Evolutionary conservation across 2,888 invertebrate genomes (phyloP).

Genomic region (Malacosoma neustria): DNA sequence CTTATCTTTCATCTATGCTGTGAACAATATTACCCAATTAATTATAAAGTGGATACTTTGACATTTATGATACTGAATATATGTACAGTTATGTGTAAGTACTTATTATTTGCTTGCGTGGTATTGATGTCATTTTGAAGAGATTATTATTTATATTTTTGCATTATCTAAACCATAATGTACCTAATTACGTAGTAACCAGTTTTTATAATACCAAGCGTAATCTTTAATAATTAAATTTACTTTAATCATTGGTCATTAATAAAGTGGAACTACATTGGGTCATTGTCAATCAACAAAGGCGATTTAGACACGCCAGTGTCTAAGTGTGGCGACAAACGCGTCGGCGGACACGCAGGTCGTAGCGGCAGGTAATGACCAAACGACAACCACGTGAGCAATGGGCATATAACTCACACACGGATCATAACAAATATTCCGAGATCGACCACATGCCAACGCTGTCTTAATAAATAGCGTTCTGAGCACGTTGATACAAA

Average conservation of each 20-base stretch:
- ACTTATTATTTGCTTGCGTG: too few relatives aligned
- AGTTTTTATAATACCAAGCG: too few relatives aligned
- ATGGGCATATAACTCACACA: slow-evolving; percentile 35
- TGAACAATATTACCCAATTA: neutral
- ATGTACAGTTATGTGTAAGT: too few relatives aligned
- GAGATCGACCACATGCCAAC: slow-evolving; percentile 16
- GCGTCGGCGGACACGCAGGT: slow-evolving; percentile 39
- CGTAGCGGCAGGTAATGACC: slow-evolving; percentile 50
- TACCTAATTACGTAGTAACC: too few relatives aligned
- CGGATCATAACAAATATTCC: slow-evolving; percentile 40
- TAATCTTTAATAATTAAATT: too few relatives aligned
- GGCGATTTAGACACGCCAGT: slow-evolving; percentile 24
- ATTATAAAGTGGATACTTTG: neutral
- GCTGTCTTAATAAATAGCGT: slow-evolving; percentile 4
- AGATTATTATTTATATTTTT: too few relatives aligned
- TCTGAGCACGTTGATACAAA: neutral
- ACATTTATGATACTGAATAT: neutral
- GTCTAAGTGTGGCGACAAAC: slow-evolving; percentile 23
- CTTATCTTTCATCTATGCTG: neutral
- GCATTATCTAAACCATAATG: too few relatives aligned
- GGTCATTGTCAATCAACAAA: too few relatives aligned
- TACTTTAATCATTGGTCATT: too few relatives aligned
- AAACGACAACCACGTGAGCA: slow-evolving; percentile 38
- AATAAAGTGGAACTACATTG: too few relatives aligned
- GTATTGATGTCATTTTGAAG: too few relatives aligned